Conservation (phyloP, 2,888 invertebrate genomes). For the Fabriciana adippe region DNA sequence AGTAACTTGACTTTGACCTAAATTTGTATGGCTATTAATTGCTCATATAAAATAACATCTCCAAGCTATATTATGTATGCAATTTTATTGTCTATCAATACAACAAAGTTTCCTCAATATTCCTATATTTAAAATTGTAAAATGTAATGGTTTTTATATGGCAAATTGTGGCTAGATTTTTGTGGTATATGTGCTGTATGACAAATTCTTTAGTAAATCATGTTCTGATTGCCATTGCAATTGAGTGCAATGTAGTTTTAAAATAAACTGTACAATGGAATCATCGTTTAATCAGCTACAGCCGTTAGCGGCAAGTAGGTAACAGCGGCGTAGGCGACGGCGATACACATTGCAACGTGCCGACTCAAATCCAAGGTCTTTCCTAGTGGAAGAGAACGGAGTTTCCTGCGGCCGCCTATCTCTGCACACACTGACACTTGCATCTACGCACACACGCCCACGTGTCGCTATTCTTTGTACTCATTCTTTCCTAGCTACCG, state of each 20-base stretch:
- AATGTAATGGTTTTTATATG: neutral
- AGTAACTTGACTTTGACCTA: constrained; percentile 40
- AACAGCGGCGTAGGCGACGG: constrained; percentile 79
- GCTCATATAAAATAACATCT: constrained; percentile 22
- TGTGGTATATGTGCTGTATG: neutral
- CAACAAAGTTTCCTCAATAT: neutral
- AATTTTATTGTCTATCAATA: neutral
- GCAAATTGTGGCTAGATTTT: neutral
- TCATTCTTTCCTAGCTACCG: constrained; percentile 78
- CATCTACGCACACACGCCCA: constrained; percentile 76
- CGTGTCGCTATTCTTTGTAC: constrained; percentile 77
- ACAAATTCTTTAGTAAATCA: constrained; percentile 12
- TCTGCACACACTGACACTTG: constrained; percentile 65
- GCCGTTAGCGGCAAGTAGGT: constrained; percentile 67
- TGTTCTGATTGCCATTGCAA: constrained; percentile 38
- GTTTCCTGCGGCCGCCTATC: constrained; percentile 82
- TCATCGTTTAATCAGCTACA: constrained; percentile 66
- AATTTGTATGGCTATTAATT: constrained; percentile 22
- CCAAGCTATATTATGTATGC: neutral
- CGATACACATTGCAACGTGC: constrained; percentile 81
- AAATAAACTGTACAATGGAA: constrained; percentile 54
- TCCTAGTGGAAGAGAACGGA: constrained; percentile 83
- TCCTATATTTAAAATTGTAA: neutral
- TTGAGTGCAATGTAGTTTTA: constrained; percentile 41
- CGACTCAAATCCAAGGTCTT: constrained; percentile 82